Percentiles rank a stretch among this genome's conserved stretches.
Evolutionary conservation across 2,888 invertebrate genomes (phyloP).

Genomic region (Sepiola atlantica): DNA sequence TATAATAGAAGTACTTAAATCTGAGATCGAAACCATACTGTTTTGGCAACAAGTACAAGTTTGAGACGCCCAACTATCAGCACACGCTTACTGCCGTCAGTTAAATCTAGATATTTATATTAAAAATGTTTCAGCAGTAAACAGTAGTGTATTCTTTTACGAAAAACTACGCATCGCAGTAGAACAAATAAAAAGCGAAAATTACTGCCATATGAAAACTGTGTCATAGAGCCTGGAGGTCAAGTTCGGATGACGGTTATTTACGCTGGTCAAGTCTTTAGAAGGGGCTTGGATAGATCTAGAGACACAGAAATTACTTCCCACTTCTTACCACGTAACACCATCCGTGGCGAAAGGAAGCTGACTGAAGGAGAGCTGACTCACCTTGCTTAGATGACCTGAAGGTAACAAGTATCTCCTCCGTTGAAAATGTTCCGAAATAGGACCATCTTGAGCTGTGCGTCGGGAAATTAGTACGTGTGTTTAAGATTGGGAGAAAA

Average conservation of each 20-base stretch:
- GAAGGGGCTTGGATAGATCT: rapidly evolving
- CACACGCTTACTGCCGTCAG: no score
- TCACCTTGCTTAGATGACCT: background rate
- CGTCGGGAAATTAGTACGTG: background rate
- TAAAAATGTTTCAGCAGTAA: no score
- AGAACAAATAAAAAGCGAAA: background rate
- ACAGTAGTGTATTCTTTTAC: no score
- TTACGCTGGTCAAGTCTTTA: background rate
- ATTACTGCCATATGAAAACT: background rate
- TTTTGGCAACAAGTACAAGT: no score
- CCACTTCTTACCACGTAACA: background rate
- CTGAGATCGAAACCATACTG: no score
- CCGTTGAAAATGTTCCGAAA: background rate
- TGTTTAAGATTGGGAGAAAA: background rate
- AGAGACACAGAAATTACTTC: rapidly evolving
- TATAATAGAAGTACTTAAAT: no score
- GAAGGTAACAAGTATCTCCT: background rate
- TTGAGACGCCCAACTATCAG: no score
- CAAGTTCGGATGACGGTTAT: background rate
- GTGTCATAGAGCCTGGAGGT: background rate
- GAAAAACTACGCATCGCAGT: no score
- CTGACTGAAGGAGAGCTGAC: rapidly evolving
- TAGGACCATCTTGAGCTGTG: background rate
- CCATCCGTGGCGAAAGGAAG: background rate
- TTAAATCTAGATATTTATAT: no score